phyloP scores from a whole-genome alignment of 2,888 invertebrate genomes.

The Molanna angustata region DNA sequence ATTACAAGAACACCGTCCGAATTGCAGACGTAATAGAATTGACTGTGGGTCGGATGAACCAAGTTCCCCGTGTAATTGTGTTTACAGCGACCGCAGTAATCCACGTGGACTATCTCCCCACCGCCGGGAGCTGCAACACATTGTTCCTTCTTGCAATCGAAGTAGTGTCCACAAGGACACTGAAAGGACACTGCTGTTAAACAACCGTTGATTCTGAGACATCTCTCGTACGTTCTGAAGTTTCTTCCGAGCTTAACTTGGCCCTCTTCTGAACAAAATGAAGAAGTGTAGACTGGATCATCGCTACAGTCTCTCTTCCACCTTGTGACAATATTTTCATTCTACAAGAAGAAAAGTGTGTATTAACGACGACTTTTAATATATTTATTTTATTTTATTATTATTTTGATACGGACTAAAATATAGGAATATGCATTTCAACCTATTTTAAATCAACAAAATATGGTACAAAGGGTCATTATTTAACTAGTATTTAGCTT shows the following conservation, averaged over 20 bases:
- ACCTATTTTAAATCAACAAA: too few relatives aligned
- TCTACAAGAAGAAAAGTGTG: too few relatives aligned
- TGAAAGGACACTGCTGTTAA: conserved; percentile 15
- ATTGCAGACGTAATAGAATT: conserved; percentile 47
- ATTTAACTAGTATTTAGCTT: too few relatives aligned
- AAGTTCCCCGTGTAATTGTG: conserved; percentile 40
- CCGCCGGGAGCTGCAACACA: conserved; percentile 35
- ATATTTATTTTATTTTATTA: too few relatives aligned
- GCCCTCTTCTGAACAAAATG: conserved; percentile 6
- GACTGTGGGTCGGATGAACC: conserved; percentile 42
- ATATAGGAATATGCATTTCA: too few relatives aligned
- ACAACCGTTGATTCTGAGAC: conserved; percentile 22
- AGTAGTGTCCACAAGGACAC: conserved; percentile 26
- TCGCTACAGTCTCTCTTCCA: too few relatives aligned
- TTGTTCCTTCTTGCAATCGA: conserved; percentile 13
- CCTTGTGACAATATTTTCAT: too few relatives aligned
- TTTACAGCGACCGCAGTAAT: conserved; percentile 38
- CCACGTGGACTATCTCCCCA: conserved; percentile 33
- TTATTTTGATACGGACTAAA: too few relatives aligned
- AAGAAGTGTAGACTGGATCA: too few relatives aligned
- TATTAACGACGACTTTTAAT: too few relatives aligned
- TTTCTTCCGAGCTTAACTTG: conserved; percentile 26
- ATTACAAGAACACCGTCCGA: conserved; percentile 43
- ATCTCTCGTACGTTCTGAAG: conserved; percentile 21
- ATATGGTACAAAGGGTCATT: too few relatives aligned